Conservation (phyloP, 2,888 invertebrate species). For the Agonopterix arenella region DNA sequence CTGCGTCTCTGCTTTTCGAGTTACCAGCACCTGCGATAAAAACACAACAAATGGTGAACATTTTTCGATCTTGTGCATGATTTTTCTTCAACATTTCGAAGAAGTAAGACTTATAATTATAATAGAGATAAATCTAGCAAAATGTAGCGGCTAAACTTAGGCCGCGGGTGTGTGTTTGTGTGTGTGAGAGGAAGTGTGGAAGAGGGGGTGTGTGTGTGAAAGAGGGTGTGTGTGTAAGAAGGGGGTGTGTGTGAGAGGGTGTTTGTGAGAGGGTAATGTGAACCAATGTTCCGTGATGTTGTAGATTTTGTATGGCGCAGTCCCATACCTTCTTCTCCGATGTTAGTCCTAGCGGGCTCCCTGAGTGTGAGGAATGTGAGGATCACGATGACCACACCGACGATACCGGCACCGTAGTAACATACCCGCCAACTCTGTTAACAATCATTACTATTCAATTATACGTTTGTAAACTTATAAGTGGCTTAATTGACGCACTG, state of each 20-base stretch:
- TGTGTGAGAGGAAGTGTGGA: too few relatives aligned
- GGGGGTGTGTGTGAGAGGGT: too few relatives aligned
- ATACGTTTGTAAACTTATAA: neutral
- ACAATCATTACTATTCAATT: neutral
- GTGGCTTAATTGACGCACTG: neutral
- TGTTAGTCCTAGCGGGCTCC: slow-evolving; percentile 86
- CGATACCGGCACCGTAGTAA: slow-evolving; percentile 87
- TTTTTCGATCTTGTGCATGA: too few relatives aligned
- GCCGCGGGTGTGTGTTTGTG: too few relatives aligned
- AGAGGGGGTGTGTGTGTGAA: too few relatives aligned
- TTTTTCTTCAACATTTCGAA: too few relatives aligned
- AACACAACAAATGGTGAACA: neutral
- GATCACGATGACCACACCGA: slow-evolving; percentile 83
- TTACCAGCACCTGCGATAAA: slow-evolving; percentile 29
- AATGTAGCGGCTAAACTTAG: too few relatives aligned
- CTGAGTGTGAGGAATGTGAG: slow-evolving; percentile 85
- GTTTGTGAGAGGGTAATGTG: too few relatives aligned
- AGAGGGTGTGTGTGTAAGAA: too few relatives aligned
- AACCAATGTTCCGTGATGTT: too few relatives aligned
- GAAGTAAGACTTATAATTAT: too few relatives aligned
- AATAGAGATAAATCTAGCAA: too few relatives aligned
- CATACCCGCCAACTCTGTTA: slow-evolving; percentile 88
- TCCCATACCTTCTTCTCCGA: slow-evolving; percentile 79
- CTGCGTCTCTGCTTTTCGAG: slow-evolving; percentile 43
- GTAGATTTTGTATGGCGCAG: neutral